A percentile compares a stretch with the other conserved stretches of the same genome.
phyloP scores from a whole-genome alignment of 2,888 invertebrate genomes.

The Argynnis bischoffii region DNA sequence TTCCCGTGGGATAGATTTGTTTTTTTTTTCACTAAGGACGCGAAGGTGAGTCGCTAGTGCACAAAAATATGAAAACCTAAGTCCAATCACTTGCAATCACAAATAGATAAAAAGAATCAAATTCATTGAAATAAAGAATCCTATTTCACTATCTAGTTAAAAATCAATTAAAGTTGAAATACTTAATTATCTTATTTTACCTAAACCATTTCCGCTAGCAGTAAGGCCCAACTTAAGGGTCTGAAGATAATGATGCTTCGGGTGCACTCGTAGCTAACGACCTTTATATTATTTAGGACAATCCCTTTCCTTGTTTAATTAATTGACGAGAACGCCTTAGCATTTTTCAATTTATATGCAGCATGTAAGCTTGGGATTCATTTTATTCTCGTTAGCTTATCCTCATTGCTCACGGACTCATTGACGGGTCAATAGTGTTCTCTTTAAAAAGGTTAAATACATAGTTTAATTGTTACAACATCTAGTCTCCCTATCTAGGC shows the following conservation, averaged over 20 bases:
- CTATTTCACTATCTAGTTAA: background rate
- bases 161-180: background rate
- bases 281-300: constrained; percentile 75
- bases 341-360: constrained; percentile 52
- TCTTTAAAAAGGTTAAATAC: too few species aligned
- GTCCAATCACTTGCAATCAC: too few species aligned
- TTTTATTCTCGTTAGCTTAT: background rate
- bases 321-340: constrained; percentile 71
- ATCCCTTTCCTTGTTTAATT: constrained; percentile 75
- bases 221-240: constrained; percentile 43
- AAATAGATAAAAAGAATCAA: too few species aligned
- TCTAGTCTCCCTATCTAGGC: too few species aligned
- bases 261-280: constrained; percentile 74
- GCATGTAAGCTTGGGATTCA: constrained; percentile 15
- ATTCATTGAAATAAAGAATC: background rate
- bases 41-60: too few species aligned
- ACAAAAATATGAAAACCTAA: too few species aligned
- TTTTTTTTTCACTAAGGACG: too few species aligned
- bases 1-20: too few species aligned
- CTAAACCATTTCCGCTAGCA: constrained; percentile 41
- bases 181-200: background rate
- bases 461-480: too few species aligned
- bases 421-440: too few species aligned
- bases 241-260: constrained; percentile 74
- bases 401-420: too few species aligned